Evolutionary conservation across 1,140 invertebrate species (phyloP).

Genomic region (Cydia strobilella): DNA sequence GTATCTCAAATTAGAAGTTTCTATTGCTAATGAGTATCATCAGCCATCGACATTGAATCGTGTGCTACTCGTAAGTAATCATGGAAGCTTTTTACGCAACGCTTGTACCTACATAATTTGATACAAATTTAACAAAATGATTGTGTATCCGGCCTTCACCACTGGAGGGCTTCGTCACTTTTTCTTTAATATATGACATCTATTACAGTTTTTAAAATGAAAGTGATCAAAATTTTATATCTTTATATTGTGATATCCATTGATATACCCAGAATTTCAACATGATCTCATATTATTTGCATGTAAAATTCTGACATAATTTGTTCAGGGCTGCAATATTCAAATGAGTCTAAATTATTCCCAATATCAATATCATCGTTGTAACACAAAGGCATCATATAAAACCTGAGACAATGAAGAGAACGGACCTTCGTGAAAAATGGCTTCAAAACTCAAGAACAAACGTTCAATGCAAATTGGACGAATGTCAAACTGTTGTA

Average conservation of each 20-base stretch:
- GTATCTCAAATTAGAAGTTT: slow-evolving; percentile 47
- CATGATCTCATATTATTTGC: no score
- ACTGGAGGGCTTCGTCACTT: no score
- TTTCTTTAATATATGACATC: no score
- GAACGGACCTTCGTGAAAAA: slow-evolving; percentile 45
- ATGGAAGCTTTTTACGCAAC: slow-evolving; percentile 6
- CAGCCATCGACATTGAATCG: slow-evolving; percentile 33
- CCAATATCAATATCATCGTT: slow-evolving; percentile 12
- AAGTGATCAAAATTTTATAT: background rate
- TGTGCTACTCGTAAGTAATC: background rate
- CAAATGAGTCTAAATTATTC: slow-evolving; percentile 36
- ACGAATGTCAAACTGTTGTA: slow-evolving; percentile 62
- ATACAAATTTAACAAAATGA: background rate
- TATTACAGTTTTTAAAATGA: no score
- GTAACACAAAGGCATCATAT: slow-evolving; percentile 19
- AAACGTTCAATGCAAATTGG: slow-evolving; percentile 65
- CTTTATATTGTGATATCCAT: background rate
- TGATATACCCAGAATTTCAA: no score
- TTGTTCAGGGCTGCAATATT: slow-evolving; percentile 8
- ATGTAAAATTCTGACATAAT: background rate
- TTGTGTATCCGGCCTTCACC: no score
- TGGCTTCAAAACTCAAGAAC: slow-evolving; percentile 60
- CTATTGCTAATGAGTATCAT: slow-evolving; percentile 46
- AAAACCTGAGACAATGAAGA: slow-evolving; percentile 48
- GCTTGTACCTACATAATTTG: background rate